phyloP scores from a whole-genome alignment of 2,888 invertebrate genomes.

The Nesidiocoris tenuis region DNA sequence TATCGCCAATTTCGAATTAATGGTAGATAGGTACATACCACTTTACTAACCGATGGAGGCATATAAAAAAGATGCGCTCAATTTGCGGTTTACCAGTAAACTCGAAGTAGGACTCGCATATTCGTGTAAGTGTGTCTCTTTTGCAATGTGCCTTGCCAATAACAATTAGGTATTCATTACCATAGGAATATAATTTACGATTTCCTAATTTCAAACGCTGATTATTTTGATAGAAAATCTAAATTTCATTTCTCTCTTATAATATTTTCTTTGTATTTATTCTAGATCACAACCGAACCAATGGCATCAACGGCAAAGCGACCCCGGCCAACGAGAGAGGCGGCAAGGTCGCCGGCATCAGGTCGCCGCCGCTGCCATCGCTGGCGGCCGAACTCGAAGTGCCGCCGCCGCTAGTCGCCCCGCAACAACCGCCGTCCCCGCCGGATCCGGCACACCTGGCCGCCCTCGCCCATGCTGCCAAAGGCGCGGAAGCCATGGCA shows the following conservation, averaged over 20 bases:
- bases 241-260: not conserved
- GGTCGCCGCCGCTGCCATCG: constrained; percentile 25
- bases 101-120: no score
- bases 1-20: no score
- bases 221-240: no score
- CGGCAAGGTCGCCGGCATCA: constrained; percentile 34
- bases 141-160: no score
- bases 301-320: constrained; percentile 24
- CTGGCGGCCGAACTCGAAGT: constrained; percentile 14
- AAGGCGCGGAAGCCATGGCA: constrained; percentile 79
- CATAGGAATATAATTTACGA: no score
- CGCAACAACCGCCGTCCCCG: constrained; percentile 36
- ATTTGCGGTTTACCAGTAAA: no score
- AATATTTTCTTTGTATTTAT: constrained; percentile 19
- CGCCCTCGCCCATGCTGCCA: constrained; percentile 58
- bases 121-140: no score
- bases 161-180: no score
- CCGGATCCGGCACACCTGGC: constrained; percentile 52
- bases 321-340: constrained; percentile 10
- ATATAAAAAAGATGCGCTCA: no score
- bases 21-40: no score
- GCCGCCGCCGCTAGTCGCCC: constrained; percentile 38
- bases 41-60: no score
- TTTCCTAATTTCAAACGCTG: no score
- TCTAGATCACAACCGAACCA: constrained; percentile 56